These are phyloP conservation scores for Thamnophis elegans DNA, from an alignment of 2,797 vertebrate species.

Conservation along the genomic window DNA sequence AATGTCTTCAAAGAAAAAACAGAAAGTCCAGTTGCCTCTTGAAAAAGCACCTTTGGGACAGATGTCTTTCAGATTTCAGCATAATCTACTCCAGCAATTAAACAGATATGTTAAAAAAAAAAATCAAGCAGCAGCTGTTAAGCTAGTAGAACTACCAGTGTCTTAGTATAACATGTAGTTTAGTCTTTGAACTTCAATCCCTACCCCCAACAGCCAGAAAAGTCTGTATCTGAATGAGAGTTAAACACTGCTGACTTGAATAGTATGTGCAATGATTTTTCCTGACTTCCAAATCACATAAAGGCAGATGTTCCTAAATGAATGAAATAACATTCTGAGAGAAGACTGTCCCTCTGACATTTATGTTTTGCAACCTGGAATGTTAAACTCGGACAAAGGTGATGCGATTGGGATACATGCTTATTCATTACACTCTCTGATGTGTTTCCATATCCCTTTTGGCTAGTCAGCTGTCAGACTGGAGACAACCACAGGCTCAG, in stretches of 20 bases:
- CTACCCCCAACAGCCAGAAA: not conserved
- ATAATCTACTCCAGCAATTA: not conserved
- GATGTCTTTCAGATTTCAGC: not conserved
- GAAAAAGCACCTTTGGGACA: too few species aligned
- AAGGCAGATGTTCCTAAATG: not conserved
- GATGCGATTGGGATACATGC: not conserved
- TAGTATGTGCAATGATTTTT: not conserved
- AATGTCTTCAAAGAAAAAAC: too few species aligned
- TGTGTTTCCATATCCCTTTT: constrained; percentile 15
- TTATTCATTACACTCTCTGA: constrained; percentile 24
- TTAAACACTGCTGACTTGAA: not conserved
- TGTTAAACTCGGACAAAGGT: not conserved
- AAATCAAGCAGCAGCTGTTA: not conserved
- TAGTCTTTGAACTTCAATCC: not conserved
- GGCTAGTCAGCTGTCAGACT: constrained; percentile 26
- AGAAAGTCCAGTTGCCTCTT: too few species aligned
- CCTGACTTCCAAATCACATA: not conserved
- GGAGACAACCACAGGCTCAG: constrained; percentile 38
- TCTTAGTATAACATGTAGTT: not conserved
- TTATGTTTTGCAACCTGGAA: not conserved
- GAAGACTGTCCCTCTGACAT: not conserved
- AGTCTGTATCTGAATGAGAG: not conserved
- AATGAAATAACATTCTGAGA: not conserved
- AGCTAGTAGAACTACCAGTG: not conserved
- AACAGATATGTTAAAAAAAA: not conserved